phyloP scores from a whole-genome alignment of 2,113 vertebrate species.

The Syrmaticus mikado region DNA sequence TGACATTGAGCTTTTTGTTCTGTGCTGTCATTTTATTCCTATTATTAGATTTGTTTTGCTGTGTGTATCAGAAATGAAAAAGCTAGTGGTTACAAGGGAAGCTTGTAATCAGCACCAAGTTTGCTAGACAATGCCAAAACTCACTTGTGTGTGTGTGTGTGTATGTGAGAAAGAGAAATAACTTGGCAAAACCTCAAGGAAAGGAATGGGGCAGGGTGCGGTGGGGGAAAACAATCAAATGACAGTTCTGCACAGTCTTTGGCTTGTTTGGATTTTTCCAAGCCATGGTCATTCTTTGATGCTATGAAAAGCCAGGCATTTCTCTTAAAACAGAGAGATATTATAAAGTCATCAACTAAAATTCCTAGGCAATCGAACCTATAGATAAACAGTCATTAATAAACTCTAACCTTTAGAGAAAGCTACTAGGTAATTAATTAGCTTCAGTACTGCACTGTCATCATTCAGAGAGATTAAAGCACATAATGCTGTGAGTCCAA shows the following conservation, averaged over 20 bases:
- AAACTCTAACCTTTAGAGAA: constrained; percentile 36
- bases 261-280: constrained; percentile 53
- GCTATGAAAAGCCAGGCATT: neutral
- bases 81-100: constrained; percentile 70
- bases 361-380: constrained; percentile 20
- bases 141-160: constrained; percentile 12
- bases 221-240: neutral
- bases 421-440: constrained; percentile 48
- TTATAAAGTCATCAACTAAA: constrained; percentile 10
- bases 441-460: neutral
- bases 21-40: constrained; percentile 76
- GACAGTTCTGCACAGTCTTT: constrained; percentile 15
- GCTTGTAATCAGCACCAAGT: constrained; percentile 76
- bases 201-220: neutral
- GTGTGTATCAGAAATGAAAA: constrained; percentile 79
- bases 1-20: constrained; percentile 66
- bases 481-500: neutral
- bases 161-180: constrained; percentile 24
- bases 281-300: constrained; percentile 30
- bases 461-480: constrained; percentile 14
- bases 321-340: constrained; percentile 24
- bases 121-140: constrained; percentile 67
- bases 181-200: constrained; percentile 54
- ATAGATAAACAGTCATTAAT: constrained; percentile 36
- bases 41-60: constrained; percentile 79